Evolutionary conservation across 2,888 invertebrate species (phyloP).

Genomic region (Chironomus riparius): DNA sequence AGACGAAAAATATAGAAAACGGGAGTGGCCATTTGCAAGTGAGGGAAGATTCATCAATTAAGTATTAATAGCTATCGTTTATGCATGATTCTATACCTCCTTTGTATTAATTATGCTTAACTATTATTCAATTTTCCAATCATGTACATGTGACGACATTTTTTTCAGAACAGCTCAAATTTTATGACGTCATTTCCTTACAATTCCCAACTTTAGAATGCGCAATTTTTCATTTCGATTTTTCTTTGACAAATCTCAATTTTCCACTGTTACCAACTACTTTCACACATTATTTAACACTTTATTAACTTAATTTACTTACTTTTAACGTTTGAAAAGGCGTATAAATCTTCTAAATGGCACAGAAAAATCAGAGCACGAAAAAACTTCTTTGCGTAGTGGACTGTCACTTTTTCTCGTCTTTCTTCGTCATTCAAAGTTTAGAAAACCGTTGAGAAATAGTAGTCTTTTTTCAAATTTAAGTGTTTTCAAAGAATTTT

Average conservation of each 20-base stretch:
- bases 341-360: slow-evolving; percentile 14
- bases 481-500: too few species aligned
- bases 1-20: not conserved
- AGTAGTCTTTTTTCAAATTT: too few species aligned
- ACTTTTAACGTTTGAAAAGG: slow-evolving; percentile 18
- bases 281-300: not conserved
- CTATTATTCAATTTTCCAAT: not conserved
- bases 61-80: not conserved
- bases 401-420: too few species aligned
- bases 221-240: slow-evolving; percentile 2
- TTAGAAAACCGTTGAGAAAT: not conserved
- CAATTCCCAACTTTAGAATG: slow-evolving; percentile 6
- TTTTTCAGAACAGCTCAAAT: not conserved
- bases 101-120: not conserved
- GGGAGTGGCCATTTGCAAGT: slow-evolving; percentile 26
- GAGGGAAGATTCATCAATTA: not conserved
- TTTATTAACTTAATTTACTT: slow-evolving; percentile 1
- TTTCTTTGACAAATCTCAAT: slow-evolving; percentile 4
- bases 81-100: too few species aligned
- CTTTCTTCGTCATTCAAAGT: not conserved
- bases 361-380: not conserved
- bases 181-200: slow-evolving; percentile 10
- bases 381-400: too few species aligned
- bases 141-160: not conserved
- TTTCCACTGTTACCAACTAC: not conserved